Evolutionary conservation across 2,113 vertebrate genomes (phyloP).

Genomic region (Crotophaga sulcirostris): DNA sequence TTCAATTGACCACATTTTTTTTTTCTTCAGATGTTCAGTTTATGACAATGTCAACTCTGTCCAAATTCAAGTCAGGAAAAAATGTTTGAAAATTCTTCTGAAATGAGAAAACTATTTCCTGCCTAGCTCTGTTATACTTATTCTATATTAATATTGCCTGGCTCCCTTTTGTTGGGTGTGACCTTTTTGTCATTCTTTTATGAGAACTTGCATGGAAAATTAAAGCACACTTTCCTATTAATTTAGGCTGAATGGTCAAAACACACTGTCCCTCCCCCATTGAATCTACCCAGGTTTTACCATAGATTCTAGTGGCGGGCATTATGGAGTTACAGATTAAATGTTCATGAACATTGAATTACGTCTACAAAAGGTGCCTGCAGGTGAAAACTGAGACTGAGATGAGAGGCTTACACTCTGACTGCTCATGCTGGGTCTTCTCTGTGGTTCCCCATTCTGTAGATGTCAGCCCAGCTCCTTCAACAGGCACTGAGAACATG

Average conservation of each 20-base stretch:
- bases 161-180: constrained; percentile 10
- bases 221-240: not conserved
- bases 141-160: constrained; percentile 16
- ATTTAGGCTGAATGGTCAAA: not conserved
- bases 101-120: constrained; percentile 26
- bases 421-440: not conserved
- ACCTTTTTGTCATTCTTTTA: not conserved
- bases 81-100: constrained; percentile 43
- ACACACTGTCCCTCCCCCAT: not conserved
- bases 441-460: not conserved
- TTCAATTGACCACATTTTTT: not conserved
- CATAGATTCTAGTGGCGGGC: not conserved
- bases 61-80: not conserved
- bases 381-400: not conserved
- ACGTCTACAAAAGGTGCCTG: not conserved
- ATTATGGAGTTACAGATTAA: not conserved
- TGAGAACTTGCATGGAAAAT: constrained; percentile 2
- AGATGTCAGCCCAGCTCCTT: not conserved
- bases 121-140: not conserved
- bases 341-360: not conserved
- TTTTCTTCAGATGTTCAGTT: not conserved
- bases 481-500: not conserved
- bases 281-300: not conserved
- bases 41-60: not conserved
- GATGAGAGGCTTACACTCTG: not conserved